These are phyloP conservation scores for zebrafish (Danio rerio) DNA, from an alignment of 2,113 vertebrate genomes.

Conservation along the genomic window GRCz12tu NC_133181.1:6400501-6401000, in stretches of 20 bases:
- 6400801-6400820: background rate
- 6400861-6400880: background rate
- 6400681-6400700: no score
- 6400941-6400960: conserved; percentile 1
- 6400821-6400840: background rate
- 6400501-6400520: no score
- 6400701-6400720: no score
- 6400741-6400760: background rate
- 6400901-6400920: conserved; percentile 18
- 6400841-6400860: conserved; percentile 2
- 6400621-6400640: no score
- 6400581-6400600: no score
- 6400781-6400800: background rate
- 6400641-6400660: no score
- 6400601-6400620: no score
- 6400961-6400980: conserved; percentile 12
- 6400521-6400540: no score
- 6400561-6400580: no score
- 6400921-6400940: background rate
- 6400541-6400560: no score
- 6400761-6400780: background rate
- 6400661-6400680: no score
- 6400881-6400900: background rate
- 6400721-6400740: no score
- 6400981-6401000: conserved; percentile 10